These are phyloP conservation scores for Psophia crepitans DNA, from an alignment of 2,113 vertebrate species.

Conservation along the genomic window DNA sequence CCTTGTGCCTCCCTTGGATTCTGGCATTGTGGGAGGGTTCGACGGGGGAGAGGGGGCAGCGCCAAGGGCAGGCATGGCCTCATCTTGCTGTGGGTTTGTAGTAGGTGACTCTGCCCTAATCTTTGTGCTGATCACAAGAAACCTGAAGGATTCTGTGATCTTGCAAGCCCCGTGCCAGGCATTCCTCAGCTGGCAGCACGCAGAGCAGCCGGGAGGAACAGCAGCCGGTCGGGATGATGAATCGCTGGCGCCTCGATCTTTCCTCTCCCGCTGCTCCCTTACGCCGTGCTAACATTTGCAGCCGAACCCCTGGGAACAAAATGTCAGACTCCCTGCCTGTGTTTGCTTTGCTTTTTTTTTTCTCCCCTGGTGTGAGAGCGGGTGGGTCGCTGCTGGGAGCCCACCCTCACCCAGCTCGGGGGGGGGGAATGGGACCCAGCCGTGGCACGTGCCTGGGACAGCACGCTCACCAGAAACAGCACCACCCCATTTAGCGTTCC, in stretches of 20 bases:
- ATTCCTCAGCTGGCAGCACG: neutral
- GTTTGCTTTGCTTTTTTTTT: neutral
- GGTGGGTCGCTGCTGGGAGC: neutral
- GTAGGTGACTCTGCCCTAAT: neutral
- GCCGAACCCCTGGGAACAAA: neutral
- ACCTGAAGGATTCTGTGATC: neutral
- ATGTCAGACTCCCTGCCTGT: neutral
- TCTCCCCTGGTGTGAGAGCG: neutral
- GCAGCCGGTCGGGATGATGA: neutral
- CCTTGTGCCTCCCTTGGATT: neutral
- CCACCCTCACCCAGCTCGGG: neutral
- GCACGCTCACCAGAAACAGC: accelerated
- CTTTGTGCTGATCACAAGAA: neutral
- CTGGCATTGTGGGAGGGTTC: accelerated
- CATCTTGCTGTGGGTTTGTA: accelerated
- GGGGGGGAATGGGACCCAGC: no score
- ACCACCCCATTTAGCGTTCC: neutral
- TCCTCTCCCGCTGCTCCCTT: neutral
- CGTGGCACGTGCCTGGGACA: accelerated
- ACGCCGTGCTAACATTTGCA: neutral
- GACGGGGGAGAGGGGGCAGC: neutral
- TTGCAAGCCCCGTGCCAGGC: neutral
- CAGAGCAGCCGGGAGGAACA: accelerated
- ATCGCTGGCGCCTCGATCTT: neutral
- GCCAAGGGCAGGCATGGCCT: neutral